Evolutionary conservation across 2,113 vertebrate species (phyloP), one percentile per base, ranked within the genome.

Genomic region (Carassius gibelio): DNA sequence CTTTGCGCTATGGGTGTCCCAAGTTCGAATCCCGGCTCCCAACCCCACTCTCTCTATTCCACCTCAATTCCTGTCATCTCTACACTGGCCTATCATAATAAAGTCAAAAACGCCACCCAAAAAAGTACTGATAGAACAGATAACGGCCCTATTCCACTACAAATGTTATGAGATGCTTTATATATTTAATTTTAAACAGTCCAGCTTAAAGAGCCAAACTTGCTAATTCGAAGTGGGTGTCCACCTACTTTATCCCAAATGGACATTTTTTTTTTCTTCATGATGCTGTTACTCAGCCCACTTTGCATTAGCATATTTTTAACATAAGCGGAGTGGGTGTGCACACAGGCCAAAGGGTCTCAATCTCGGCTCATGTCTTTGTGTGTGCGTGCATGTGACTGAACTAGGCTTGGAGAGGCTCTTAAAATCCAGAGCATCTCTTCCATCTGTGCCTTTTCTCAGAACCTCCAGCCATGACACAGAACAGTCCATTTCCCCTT

Each of bases 361-460:
- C 23, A 48, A 14, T 15, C 23, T 50, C 75, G 14, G 55, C 64
- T 50, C 48, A 23, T 59, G 52, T 4, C 21, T 71, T 38, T 74
- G 50, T 72, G 84, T 30, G 23, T 72, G 30, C 34, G 52, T n/a
- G 62, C 34, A 26, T 59, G 34, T 42, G 75, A 26, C n/a, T 77
- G 42, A 79, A 81, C 59, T 68, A 69, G 30, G 72, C 42, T 38
- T 85, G 30, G 48, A 76, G 62, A 71, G 48, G 11, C 36, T 69
- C 23, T 78, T 48, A 50, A 66, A 72, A 84, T 87, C 78, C 72
- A 75, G 62, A 85, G 83, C 48, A 34, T 9, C 23, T 62, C 59
- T 45, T 84, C 86, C 82, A 87, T 87, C 86, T 87, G 82, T 75
- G 78, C 59, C 21, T 45, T 76, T 74, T 66, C 10, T 66, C 78